Evolutionary conservation across 1,140 invertebrate species (phyloP), one percentile per base, ranked within the genome.

Genomic region (Diorhabda sublineata): DNA sequence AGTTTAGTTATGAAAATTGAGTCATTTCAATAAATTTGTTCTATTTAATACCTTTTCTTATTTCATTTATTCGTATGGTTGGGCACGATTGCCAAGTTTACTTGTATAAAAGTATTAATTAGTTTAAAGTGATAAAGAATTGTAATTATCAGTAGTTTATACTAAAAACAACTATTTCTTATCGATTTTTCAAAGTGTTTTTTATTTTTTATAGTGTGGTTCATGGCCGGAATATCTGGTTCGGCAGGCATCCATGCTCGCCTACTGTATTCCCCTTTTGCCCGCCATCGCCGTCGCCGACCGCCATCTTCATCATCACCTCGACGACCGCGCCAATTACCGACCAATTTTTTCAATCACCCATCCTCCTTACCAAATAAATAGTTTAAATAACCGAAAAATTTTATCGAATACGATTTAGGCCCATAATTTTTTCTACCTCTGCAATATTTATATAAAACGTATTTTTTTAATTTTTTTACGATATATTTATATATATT

Each of bases 211-310:
- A 66, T 75, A 79, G 77, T 66, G 57, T 72, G 71, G 78, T 78
- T 76, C 74, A 80, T 80, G 79, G 79, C 75, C 75, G 73, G 73
- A 66, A 68, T 63, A 61, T 67, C 60, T 67, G 67, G 58, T 66
- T 66, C 71, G 70, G 72, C 73, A 64, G 74, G 76, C 77, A 73
- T 74, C 69, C 60, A 76, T 77, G 77, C 70, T 74, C 66, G 73
- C 74, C 77, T 74, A 70, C 74, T 73, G 58, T 75, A 73, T 68
- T 72, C 73, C 69, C 72, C 77, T 70, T 67, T 73, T 70, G 71
- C 69, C 62, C 74, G 71, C 68, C 74, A 71, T 64, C 76, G 73
- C 57, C 68, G 71, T 58, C 67, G 66, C 11, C 75, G 61, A 45
- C 70, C 69, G 68, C 70, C 42, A 45, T 61, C 56, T 7, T 41